A percentile compares a stretch with the other conserved stretches of the same genome.
phyloP scores from a whole-genome alignment of 1,140 invertebrate genomes.

The Drosophila tristis region DNA sequence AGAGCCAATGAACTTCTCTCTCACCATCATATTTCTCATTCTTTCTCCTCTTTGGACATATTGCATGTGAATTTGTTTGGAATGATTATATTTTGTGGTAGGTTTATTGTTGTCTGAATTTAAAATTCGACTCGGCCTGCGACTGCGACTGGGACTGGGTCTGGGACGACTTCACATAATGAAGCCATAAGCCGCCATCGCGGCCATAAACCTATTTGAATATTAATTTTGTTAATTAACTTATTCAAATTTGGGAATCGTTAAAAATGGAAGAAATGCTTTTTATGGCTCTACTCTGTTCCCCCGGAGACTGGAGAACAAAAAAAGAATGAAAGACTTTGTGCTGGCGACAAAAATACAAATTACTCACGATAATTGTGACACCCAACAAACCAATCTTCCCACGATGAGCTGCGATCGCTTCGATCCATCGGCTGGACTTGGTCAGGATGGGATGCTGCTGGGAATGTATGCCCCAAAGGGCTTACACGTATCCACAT shows the following conservation, averaged over 20 bases:
- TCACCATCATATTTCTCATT: slow-evolving; percentile 26
- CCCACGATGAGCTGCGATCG: slow-evolving; percentile 18
- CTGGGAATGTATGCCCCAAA: no score
- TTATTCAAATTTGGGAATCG: slow-evolving; percentile 76
- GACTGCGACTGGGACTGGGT: slow-evolving; percentile 4
- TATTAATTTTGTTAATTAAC: slow-evolving; percentile 83
- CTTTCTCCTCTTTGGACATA: slow-evolving; percentile 36
- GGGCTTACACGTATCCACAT: no score
- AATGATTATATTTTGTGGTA: slow-evolving; percentile 61
- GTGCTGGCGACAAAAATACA: slow-evolving; percentile 56
- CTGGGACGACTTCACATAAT: slow-evolving; percentile 56
- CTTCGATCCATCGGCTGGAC: no score
- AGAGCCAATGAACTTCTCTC: slow-evolving; percentile 74
- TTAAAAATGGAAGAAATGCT: slow-evolving; percentile 74
- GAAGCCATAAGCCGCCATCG: slow-evolving; percentile 78
- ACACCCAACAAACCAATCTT: slow-evolving; percentile 48
- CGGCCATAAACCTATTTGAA: slow-evolving; percentile 79
- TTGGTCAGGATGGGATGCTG: no score
- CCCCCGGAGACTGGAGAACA: not conserved
- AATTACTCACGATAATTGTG: slow-evolving; percentile 55
- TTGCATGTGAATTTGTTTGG: slow-evolving; percentile 72
- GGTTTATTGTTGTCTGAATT: slow-evolving; percentile 70
- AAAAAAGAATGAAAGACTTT: slow-evolving; percentile 47
- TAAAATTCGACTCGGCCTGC: slow-evolving; percentile 37
- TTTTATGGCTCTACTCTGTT: slow-evolving; percentile 56